Evolutionary conservation across 2,113 vertebrate species (phyloP), one percentile per base, ranked within the genome.

Genomic region (Spea multiplicata): DNA sequence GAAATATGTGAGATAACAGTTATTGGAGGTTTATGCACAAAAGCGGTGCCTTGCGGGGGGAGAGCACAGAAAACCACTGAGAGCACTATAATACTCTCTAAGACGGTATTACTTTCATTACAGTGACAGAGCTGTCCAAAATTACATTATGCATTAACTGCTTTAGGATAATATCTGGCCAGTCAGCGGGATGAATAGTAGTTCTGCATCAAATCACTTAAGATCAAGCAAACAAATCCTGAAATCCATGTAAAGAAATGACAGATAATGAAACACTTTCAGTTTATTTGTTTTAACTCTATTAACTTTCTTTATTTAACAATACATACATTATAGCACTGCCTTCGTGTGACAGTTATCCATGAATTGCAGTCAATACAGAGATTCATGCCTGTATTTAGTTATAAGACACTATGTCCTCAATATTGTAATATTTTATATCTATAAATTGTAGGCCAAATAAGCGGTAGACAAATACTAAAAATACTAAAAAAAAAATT

Each of bases 1-100:
- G 75, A 52, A 70, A 50, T 12, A 55, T 70, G 44, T 5, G 9
- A 59, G 75, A 57, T 76, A 53, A 44, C 75, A 69, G 66, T 76
- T 68, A 61, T 53, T 30, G 45, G 57, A 45, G 45, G 47, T 50
- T 77, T 61, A 61, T 61, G 70, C 65, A 57, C 64, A 57, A 75
- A 66, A 66, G 65, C 66, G 74, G 50, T 67, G 65, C 44, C 75
- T 57, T 70, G 50, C 66, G 53, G 75, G 53, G 13, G 3, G 13
- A 8, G 8, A 13, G 66, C 45, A 76, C 10, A 62, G 66, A 76
- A 69, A 70, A 49, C 55, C 67, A 69, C 66, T 48, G n/a, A 59
- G 6, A 70, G 45, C 52, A 8, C 65, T 49, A 6, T 30, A 30
- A 30, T 30, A 46, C 75, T 13, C 65, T 61, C 52, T 59, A 64